A percentile compares a stretch with the other conserved stretches of the same genome.
These are phyloP conservation scores for Anaspis maculata DNA, from an alignment of 2,888 invertebrate species.

Conservation along the genomic window DNA sequence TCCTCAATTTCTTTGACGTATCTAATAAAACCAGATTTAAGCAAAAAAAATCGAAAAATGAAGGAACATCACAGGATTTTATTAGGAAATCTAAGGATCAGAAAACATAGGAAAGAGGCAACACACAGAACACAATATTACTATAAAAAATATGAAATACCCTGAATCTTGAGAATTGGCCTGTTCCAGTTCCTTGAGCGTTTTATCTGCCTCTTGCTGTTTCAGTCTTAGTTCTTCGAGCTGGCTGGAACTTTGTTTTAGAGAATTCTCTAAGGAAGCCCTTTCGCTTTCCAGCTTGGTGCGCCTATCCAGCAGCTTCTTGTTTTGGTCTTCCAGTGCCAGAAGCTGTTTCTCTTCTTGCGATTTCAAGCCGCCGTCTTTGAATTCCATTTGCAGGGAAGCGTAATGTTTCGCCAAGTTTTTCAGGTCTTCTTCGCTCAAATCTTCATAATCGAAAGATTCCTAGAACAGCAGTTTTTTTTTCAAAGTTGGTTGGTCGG, in stretches of 20 bases:
- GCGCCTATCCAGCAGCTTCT: constrained; percentile 31
- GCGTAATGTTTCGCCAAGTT: constrained; percentile 65
- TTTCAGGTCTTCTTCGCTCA: constrained; percentile 56
- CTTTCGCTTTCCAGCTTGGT: constrained; percentile 50
- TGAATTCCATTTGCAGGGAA: constrained; percentile 59
- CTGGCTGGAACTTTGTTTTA: constrained; percentile 14
- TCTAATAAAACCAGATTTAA: constrained; percentile 24
- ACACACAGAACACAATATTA: no score
- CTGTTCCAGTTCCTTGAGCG: constrained; percentile 43
- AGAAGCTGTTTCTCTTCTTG: constrained; percentile 30
- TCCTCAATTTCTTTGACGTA: constrained; percentile 47
- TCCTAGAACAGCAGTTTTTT: no score
- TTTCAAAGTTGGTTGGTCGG: no score
- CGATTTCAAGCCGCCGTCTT: constrained; percentile 42
- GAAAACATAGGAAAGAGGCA: no score
- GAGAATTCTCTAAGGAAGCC: constrained; percentile 39
- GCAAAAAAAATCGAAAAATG: background rate
- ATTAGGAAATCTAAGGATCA: no score
- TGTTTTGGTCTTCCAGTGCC: constrained; percentile 31
- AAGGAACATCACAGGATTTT: constrained; percentile 15
- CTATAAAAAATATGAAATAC: no score
- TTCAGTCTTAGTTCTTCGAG: constrained; percentile 29
- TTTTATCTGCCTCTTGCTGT: constrained; percentile 37
- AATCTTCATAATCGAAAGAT: constrained; percentile 26
- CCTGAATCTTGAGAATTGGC: constrained; percentile 44